phyloP scores from a whole-genome alignment of 1,140 invertebrate species.

The Drosophila ambigua region DNA sequence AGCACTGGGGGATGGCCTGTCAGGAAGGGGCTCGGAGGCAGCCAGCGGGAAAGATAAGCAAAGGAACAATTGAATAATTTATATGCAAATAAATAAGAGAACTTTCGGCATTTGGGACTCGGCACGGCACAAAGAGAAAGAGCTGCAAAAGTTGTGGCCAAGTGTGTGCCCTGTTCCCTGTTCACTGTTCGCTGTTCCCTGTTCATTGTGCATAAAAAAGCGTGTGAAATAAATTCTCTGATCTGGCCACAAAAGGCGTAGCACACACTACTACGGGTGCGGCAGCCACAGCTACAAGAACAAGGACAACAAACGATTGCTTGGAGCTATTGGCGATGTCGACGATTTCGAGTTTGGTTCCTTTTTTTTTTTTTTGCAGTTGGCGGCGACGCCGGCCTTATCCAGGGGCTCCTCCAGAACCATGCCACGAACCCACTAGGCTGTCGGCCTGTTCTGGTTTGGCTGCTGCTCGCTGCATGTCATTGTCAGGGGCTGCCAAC shows the following conservation, averaged over 20 bases:
- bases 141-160: slow-evolving; percentile 17
- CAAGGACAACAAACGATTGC: slow-evolving; percentile 12
- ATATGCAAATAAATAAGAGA: slow-evolving; percentile 81
- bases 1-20: no score
- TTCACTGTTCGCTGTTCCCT: no score
- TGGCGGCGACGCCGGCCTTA: slow-evolving; percentile 10
- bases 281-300: slow-evolving; percentile 22
- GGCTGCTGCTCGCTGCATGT: slow-evolving; percentile 69
- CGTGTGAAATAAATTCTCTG: slow-evolving; percentile 70
- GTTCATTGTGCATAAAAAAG: slow-evolving; percentile 36
- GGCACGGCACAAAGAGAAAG: slow-evolving; percentile 38
- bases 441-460: slow-evolving; percentile 57
- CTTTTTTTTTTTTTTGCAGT: slow-evolving; percentile 20
- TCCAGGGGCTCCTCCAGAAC: neutral
- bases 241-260: slow-evolving; percentile 73
- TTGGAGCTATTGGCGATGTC: slow-evolving; percentile 11
- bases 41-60: slow-evolving; percentile 70
- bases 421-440: neutral
- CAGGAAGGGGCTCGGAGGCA: slow-evolving; percentile 24
- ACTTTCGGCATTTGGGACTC: slow-evolving; percentile 57
- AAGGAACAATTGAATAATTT: slow-evolving; percentile 79
- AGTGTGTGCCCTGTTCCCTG: no score
- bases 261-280: slow-evolving; percentile 42
- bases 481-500: slow-evolving; percentile 76
- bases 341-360: slow-evolving; percentile 47